Percentiles rank a stretch among this genome's conserved stretches.
Evolutionary conservation across 2,888 invertebrate genomes (phyloP).

Genomic region (Macrosoma leucophasiata): DNA sequence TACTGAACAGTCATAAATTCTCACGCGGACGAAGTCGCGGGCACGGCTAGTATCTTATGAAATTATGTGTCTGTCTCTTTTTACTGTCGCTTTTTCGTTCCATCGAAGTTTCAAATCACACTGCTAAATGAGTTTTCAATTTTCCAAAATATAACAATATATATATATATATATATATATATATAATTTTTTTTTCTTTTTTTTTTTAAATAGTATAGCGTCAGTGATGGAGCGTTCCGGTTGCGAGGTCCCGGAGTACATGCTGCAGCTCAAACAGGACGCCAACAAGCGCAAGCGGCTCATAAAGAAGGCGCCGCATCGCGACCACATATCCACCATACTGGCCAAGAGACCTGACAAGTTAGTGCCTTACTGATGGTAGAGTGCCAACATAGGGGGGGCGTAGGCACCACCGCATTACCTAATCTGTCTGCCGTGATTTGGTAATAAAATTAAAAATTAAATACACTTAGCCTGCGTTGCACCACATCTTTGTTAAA

Average conservation of each 20-base stretch:
- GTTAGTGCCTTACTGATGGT: slow-evolving; percentile 38
- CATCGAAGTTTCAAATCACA: too few species aligned
- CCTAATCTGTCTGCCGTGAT: too few species aligned
- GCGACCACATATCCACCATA: slow-evolving; percentile 81
- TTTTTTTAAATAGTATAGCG: slow-evolving; percentile 81
- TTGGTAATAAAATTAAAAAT: too few species aligned
- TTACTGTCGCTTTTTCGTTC: too few species aligned
- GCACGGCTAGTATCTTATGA: too few species aligned
- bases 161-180: not conserved
- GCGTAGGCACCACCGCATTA: too few species aligned
- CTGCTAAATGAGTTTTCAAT: not conserved
- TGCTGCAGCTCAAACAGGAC: slow-evolving; percentile 83
- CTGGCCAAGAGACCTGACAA: slow-evolving; percentile 52
- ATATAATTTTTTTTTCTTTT: not conserved
- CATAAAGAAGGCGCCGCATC: slow-evolving; percentile 75
- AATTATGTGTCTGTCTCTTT: too few species aligned
- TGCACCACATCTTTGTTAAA: too few species aligned
- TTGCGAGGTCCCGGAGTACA: slow-evolving; percentile 93
- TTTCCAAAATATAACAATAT: not conserved
- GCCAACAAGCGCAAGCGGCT: slow-evolving; percentile 77
- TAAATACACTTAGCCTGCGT: too few species aligned
- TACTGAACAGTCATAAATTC: too few species aligned
- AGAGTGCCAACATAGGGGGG: too few species aligned
- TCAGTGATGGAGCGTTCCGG: slow-evolving; percentile 93
- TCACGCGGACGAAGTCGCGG: too few species aligned